phyloP scores from a whole-genome alignment of 2,888 invertebrate genomes.

The Siphonodentalium dalli region DNA sequence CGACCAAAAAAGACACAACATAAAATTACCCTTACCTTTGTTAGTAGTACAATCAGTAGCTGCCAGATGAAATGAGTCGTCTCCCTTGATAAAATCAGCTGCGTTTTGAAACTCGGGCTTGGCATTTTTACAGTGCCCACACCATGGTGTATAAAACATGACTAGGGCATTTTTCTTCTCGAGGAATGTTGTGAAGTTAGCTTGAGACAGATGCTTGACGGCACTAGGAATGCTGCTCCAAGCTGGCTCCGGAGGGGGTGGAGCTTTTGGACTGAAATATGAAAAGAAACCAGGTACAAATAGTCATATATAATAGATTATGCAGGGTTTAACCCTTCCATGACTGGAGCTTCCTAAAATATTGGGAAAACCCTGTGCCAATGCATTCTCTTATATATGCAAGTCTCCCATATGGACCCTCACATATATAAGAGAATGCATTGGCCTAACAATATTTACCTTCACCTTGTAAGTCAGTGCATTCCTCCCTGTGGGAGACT shows the following conservation, averaged over 20 bases:
- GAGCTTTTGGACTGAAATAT: too few species aligned
- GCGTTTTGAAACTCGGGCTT: conserved; percentile 84
- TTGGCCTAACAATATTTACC: too few species aligned
- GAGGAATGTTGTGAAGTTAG: conserved; percentile 75
- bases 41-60: conserved; percentile 78
- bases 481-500: too few species aligned
- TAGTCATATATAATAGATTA: too few species aligned
- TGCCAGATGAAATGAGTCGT: conserved; percentile 72
- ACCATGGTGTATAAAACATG: conserved; percentile 93
- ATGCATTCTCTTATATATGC: too few species aligned
- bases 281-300: too few species aligned
- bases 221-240: conserved; percentile 78
- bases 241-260: conserved; percentile 73
- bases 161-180: conserved; percentile 83
- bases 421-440: too few species aligned
- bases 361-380: too few species aligned
- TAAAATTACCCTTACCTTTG: conserved; percentile 31
- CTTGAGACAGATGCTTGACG: conserved; percentile 78
- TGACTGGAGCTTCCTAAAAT: too few species aligned
- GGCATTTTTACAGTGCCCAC: conserved; percentile 84
- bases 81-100: conserved; percentile 71
- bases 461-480: too few species aligned
- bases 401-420: too few species aligned
- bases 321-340: too few species aligned
- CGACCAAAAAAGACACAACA: background rate